phyloP scores from a whole-genome alignment of 2,888 invertebrate species.

The Sinopyrophorus schimmeli region DNA sequence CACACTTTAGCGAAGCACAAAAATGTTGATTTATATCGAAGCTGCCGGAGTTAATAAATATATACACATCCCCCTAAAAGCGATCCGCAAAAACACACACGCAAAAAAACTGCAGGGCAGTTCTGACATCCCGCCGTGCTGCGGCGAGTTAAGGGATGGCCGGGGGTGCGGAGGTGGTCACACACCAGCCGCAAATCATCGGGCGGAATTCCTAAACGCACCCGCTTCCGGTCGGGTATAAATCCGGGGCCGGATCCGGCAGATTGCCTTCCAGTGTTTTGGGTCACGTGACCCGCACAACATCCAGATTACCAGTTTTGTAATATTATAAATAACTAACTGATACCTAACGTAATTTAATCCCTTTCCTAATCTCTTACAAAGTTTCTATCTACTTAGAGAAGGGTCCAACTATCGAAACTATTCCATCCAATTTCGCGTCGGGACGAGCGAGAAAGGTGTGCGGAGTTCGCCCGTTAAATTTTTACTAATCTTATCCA shows the following conservation, averaged over 20 bases:
- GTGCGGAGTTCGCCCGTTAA: no score
- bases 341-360: conserved; percentile 23
- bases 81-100: conserved; percentile 39
- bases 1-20: conserved; percentile 47
- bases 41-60: conserved; percentile 49
- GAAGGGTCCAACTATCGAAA: no score
- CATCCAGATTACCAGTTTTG: conserved; percentile 27
- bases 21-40: conserved; percentile 51
- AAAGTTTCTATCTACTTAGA: conserved; percentile 20
- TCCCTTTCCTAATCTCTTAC: conserved; percentile 19
- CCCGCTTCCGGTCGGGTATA: conserved; percentile 55
- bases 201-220: conserved; percentile 64
- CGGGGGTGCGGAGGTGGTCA: conserved; percentile 35
- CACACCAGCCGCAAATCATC: conserved; percentile 62
- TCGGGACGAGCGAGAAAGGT: no score
- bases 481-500: no score
- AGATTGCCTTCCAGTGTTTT: conserved; percentile 50
- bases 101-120: conserved; percentile 29
- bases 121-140: conserved; percentile 26
- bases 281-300: conserved; percentile 28
- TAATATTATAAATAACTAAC: conserved; percentile 22
- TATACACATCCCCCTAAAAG: conserved; percentile 40
- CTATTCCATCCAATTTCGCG: no score
- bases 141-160: conserved; percentile 36
- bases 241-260: conserved; percentile 52